Evolutionary conservation across 1,140 invertebrate species (phyloP).

Genomic region (Ptiloglossa arizonensis): DNA sequence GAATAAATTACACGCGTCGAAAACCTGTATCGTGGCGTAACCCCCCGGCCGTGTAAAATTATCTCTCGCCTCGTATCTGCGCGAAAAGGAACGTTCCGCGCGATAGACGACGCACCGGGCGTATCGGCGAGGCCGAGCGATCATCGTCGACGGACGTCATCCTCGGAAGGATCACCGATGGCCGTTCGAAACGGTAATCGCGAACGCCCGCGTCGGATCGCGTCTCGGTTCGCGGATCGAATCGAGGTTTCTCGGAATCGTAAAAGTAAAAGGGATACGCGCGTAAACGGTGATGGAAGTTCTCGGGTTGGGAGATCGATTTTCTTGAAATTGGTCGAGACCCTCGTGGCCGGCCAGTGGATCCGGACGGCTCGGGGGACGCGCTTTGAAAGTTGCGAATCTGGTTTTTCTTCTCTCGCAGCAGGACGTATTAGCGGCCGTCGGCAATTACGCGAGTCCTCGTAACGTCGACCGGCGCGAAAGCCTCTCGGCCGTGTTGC

Average conservation of each 20-base stretch:
- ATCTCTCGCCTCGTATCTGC: neutral
- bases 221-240: no score
- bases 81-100: constrained; percentile 23
- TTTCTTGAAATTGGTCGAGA: constrained; percentile 47
- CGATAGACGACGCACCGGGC: constrained; percentile 34
- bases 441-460: constrained; percentile 69
- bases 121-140: no score
- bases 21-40: constrained; percentile 19
- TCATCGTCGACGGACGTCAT: no score
- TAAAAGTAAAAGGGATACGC: constrained; percentile 1
- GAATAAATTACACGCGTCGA: constrained; percentile 51
- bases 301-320: neutral
- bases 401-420: constrained; percentile 67
- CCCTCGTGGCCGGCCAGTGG: constrained; percentile 14
- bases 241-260: no score
- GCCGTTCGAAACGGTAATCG: no score
- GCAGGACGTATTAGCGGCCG: constrained; percentile 65
- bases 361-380: constrained; percentile 33
- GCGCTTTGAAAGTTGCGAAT: constrained; percentile 63
- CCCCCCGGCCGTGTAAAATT: constrained; percentile 14
- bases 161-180: no score
- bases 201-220: no score
- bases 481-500: constrained; percentile 46
- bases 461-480: constrained; percentile 48
- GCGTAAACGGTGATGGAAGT: neutral